Conservation (phyloP, 2,888 invertebrate genomes). For the Subacronicta megacephala region DNA sequence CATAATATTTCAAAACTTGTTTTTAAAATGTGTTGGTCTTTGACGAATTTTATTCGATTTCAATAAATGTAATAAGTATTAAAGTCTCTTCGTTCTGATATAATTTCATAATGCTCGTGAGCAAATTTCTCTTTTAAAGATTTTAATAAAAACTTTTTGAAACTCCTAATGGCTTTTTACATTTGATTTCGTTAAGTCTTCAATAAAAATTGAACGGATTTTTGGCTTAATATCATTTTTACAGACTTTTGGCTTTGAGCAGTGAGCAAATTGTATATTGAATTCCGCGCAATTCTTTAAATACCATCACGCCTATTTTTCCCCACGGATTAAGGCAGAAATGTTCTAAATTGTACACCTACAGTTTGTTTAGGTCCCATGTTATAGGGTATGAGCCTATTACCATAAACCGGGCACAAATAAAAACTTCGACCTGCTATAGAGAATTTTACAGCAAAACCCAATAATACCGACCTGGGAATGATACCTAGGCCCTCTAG, state of each 20-base stretch:
- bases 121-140: slow-evolving; percentile 47
- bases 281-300: neutral
- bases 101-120: slow-evolving; percentile 50
- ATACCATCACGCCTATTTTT: too few relatives aligned
- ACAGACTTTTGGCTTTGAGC: slow-evolving; percentile 8
- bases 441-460: too few relatives aligned
- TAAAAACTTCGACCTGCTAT: too few relatives aligned
- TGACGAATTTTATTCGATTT: slow-evolving; percentile 20
- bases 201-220: slow-evolving; percentile 48
- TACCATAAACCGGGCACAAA: too few relatives aligned
- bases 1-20: slow-evolving; percentile 12
- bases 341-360: too few relatives aligned
- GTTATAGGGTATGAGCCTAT: too few relatives aligned
- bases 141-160: slow-evolving; percentile 56
- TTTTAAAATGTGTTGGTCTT: slow-evolving; percentile 11
- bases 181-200: slow-evolving; percentile 52
- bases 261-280: neutral
- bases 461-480: too few relatives aligned
- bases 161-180: slow-evolving; percentile 55
- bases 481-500: too few relatives aligned
- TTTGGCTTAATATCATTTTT: slow-evolving; percentile 21
- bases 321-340: too few relatives aligned
- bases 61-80: slow-evolving; percentile 34
- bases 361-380: too few relatives aligned
- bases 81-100: slow-evolving; percentile 38